Base-by-base conservation (phyloP, 2,113 vertebrate genomes). In the Bufo bufo region DNA sequence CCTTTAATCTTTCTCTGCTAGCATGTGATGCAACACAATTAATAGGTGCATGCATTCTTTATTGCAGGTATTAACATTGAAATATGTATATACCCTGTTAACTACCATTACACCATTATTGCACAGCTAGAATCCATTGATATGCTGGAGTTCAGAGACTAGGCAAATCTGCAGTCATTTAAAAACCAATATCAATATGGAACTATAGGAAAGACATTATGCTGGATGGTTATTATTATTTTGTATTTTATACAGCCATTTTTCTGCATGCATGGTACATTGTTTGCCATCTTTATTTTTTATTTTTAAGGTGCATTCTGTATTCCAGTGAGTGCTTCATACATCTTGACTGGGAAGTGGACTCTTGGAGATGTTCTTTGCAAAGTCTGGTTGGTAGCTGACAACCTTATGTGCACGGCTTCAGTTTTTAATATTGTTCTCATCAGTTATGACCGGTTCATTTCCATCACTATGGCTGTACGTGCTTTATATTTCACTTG, bases 371-470 rank as follows among this genome's bases (percentile, higher is more conserved):
- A 91, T 84, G 86, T 90, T 4, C 16, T 97, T 17, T 98, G 97
- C 88, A 94, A 94, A 72, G 92, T 97, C 78, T 97, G 97, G 97
- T 94, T 97, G 71, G 90, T 94, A 80, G 88, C 92, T 90, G 97
- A 98, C 92, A 97, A 98, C 90, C 93, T 98, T 4, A 61, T 98
- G 85, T 98, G 97, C 65, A 93, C 97, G 10, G 94, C 97, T 0
- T 98, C 97, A 1, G 97, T 95, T 86, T 98, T 98, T 97, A 75
- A 75, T 75, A 50, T 75, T 11, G 72, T 75, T 75, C 72, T 75
- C 88, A 98, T 98, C 94, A 98, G 97, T 92, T 97, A 97, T 0
- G 97, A 98, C 91, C 95, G 96, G 59, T 98, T 97, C 91, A 94
- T 97, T 85, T 98, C 96, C 19, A 97, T 98, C 91, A 98, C 96